Conservation (phyloP, 1,140 invertebrate species). For the Zophobas atratus region DNA sequence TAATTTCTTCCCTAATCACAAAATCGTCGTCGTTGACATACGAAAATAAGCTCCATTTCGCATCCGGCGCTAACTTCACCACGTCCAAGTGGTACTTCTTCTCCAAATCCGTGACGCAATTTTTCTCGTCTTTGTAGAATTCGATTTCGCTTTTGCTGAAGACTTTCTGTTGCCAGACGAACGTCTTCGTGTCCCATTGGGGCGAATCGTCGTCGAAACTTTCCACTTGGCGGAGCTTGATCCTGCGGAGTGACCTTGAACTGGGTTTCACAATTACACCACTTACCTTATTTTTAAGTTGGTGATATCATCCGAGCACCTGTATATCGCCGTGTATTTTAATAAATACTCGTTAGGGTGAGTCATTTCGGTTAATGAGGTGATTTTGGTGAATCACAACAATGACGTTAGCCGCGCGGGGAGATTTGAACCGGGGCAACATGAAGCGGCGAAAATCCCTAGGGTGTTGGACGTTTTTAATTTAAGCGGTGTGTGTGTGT, state of each 20-base stretch:
- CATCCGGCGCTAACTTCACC: constrained; percentile 40
- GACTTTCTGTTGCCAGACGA: constrained; percentile 64
- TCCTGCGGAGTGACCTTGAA: constrained; percentile 18
- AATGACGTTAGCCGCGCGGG: constrained; percentile 44
- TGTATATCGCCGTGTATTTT: constrained; percentile 61
- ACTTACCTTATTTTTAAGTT: constrained; percentile 62
- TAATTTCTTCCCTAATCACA: constrained; percentile 41
- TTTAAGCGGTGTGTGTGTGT: no score
- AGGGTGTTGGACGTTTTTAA: neutral
- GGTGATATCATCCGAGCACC: constrained; percentile 59
- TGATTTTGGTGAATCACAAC: constrained; percentile 43
- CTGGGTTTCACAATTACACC: neutral
- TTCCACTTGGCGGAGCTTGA: constrained; percentile 3
- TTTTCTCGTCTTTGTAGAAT: constrained; percentile 59
- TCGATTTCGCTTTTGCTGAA: constrained; percentile 61
- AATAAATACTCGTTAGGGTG: constrained; percentile 21
- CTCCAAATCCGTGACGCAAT: constrained; percentile 63
- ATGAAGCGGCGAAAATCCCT: neutral
- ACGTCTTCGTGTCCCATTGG: constrained; percentile 52
- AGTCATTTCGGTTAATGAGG: constrained; percentile 17
- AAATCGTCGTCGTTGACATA: constrained; percentile 59
- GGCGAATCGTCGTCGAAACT: constrained; percentile 36
- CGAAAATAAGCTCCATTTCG: constrained; percentile 54
- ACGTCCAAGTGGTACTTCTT: constrained; percentile 60
- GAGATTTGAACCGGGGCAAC: neutral